Evolutionary conservation across 2,888 invertebrate species (phyloP).

Genomic region (Noctua fimbriata): DNA sequence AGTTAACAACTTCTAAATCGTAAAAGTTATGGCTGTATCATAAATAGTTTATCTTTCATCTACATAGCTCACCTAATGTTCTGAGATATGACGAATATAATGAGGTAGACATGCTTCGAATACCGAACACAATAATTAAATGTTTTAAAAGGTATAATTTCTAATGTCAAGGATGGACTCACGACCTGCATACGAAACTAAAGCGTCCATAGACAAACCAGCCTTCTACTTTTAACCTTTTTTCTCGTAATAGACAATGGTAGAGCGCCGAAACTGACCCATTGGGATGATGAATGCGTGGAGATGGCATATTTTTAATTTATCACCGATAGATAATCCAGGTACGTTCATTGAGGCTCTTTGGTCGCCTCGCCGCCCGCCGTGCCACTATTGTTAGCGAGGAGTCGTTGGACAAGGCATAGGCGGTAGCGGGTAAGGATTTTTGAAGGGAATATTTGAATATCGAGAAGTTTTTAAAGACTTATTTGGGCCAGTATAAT

Average conservation of each 20-base stretch:
- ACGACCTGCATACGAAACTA: constrained; percentile 57
- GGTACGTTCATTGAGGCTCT: constrained; percentile 87
- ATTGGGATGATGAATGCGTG: constrained; percentile 87
- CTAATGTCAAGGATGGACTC: constrained; percentile 61
- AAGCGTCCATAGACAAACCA: constrained; percentile 13
- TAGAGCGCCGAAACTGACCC: constrained; percentile 75
- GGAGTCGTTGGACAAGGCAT: constrained; percentile 47
- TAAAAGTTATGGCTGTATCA: constrained; percentile 55
- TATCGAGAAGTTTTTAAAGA: neutral
- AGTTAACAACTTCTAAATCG: constrained; percentile 49
- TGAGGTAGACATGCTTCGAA: constrained; percentile 63
- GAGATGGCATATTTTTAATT: constrained; percentile 89
- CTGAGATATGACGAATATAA: constrained; percentile 61
- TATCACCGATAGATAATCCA: constrained; percentile 88
- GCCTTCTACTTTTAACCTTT: constrained; percentile 46
- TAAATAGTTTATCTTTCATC: constrained; percentile 62
- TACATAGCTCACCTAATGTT: constrained; percentile 59
- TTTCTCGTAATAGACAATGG: constrained; percentile 71
- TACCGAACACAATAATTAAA: constrained; percentile 59
- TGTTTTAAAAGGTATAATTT: constrained; percentile 58
- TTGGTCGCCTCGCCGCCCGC: constrained; percentile 81
- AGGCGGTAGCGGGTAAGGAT: constrained; percentile 48
- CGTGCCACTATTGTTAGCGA: constrained; percentile 75
- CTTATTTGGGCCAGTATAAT: neutral
- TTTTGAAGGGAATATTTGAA: neutral